Base-by-base conservation (phyloP, 2,797 vertebrate genomes). In the Bovichtus variegatus region DNA sequence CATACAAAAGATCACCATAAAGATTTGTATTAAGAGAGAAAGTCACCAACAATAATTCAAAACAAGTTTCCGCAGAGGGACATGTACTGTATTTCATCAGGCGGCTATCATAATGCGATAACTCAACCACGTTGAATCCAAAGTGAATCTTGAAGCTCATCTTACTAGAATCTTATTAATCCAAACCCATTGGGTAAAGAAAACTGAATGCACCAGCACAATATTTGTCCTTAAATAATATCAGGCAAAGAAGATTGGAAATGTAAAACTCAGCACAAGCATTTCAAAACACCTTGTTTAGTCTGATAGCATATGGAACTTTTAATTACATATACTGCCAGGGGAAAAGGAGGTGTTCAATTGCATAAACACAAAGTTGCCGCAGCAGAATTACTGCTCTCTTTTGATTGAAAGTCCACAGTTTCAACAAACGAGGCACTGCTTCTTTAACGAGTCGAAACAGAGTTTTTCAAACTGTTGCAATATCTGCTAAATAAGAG, bases 241-340 rank as follows among this genome's bases (percentile, higher is more conserved):
- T 4, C 29, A 38, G 34, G 15, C 21, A 74, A 12, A 67, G 21
- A 67, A 71, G 62, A 81, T 27, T 72, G 62, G 58, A 72, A 62
- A 72, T 31, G 50, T 58, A 55, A 65, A 80, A 63, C 7, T 38
- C 6, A 49, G 34, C 13, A 38, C 27, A 67, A 57, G 23, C 53
- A 36, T 51, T 59, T 66, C 15, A 68, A 77, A 69, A 67, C 15
- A 72, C 41, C 27, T 74, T 69, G 5, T 68, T 78, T 34, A 38
- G 9, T 46, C n/a, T 11, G 2, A 80, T 71, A 65, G 46, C 25
- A 61, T 80, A 71, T 57, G 4, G 40, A 73, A 77, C 5, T 60
- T 77, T 69, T 81, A 81, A 78, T 82, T 76, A 64, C n/a, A 74
- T 44, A 9, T 41, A 7, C 7, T 11, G 12, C 25, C 60, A 53